Evolutionary conservation across 2,797 vertebrate genomes (phyloP).

Genomic region (Chelonia mydas): DNA sequence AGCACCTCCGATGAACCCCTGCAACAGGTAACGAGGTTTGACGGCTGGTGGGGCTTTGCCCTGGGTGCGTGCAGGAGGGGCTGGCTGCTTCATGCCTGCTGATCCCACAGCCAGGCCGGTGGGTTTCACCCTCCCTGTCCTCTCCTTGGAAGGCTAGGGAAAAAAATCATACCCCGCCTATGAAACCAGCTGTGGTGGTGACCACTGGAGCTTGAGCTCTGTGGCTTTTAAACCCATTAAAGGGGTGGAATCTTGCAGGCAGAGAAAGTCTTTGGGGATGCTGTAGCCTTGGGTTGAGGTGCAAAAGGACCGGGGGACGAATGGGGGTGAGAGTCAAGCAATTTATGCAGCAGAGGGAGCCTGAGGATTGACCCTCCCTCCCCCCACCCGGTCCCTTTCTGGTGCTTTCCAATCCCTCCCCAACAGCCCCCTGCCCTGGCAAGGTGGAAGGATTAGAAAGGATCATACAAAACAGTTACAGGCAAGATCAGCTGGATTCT

Average conservation of each 20-base stretch:
- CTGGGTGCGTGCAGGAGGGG: background rate
- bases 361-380: background rate
- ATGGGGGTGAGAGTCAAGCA: background rate
- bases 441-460: background rate
- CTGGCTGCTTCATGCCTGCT: background rate
- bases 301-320: background rate
- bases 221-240: background rate
- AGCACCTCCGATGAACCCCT: background rate
- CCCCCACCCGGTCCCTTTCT: background rate
- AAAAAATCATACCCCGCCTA: background rate
- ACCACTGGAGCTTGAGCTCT: background rate
- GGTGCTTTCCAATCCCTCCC: background rate
- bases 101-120: background rate
- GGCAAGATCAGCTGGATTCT: background rate
- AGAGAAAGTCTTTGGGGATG: background rate
- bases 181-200: background rate
- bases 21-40: constrained; percentile 73
- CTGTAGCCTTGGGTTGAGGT: background rate
- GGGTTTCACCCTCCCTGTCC: background rate
- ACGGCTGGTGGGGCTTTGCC: background rate
- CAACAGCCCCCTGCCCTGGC: background rate
- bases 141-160: background rate
- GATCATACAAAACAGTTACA: background rate
- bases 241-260: background rate
- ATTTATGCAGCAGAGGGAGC: too few relatives aligned